Conservation (phyloP, 1,140 invertebrate species). For the Ptiloglossa arizonensis region DNA sequence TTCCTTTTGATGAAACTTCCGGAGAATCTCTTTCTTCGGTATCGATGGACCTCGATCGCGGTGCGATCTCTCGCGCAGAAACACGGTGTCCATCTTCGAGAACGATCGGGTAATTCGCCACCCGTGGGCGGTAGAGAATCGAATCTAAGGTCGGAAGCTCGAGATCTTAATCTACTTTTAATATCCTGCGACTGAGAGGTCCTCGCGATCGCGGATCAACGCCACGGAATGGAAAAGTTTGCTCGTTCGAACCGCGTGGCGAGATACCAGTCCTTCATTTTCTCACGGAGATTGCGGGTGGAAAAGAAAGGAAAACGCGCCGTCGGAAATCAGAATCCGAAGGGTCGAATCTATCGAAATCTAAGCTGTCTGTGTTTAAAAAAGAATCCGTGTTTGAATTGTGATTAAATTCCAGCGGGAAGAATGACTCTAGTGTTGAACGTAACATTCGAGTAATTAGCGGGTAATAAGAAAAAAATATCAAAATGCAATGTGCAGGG, state of each 20-base stretch:
- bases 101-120: conserved; percentile 28
- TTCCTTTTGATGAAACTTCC: too few species aligned
- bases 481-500: too few species aligned
- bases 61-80: neutral
- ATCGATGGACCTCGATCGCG: neutral
- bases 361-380: too few species aligned
- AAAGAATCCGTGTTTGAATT: too few species aligned
- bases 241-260: conserved; percentile 12
- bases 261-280: conserved; percentile 57
- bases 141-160: conserved; percentile 48
- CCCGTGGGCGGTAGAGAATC: conserved; percentile 33
- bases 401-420: too few species aligned
- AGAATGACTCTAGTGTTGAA: too few species aligned
- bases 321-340: conserved; percentile 7
- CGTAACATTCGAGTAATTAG: too few species aligned
- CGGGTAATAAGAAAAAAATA: too few species aligned
- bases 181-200: conserved; percentile 67
- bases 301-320: conserved; percentile 34
- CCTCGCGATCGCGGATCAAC: conserved; percentile 48
- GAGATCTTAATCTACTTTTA: conserved; percentile 69
- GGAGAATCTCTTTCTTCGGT: neutral
- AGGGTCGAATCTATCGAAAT: conserved; percentile 19
- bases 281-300: conserved; percentile 58
- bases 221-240: conserved; percentile 48
- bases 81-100: conserved; percentile 1